Percentiles rank a stretch among this genome's conserved stretches.
phyloP scores from a whole-genome alignment of 1,140 invertebrate genomes.

The Brachionus paranguensis region DNA sequence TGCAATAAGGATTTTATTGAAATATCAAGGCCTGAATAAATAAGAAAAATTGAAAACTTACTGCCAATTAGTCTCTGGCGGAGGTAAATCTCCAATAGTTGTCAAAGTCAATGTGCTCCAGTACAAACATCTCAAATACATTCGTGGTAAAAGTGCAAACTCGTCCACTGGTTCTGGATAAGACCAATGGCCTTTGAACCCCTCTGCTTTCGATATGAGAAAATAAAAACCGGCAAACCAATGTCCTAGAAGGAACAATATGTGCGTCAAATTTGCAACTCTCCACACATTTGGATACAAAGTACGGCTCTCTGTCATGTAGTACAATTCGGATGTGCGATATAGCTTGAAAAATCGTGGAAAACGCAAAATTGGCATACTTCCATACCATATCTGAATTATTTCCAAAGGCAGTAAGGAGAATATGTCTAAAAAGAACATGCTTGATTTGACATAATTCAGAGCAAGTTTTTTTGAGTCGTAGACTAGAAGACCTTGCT shows the following conservation, averaged over 20 bases:
- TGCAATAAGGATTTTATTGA: constrained; percentile 32
- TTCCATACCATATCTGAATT: constrained; percentile 57
- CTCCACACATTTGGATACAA: constrained; percentile 91
- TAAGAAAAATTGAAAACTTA: constrained; percentile 62
- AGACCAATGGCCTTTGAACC: constrained; percentile 72
- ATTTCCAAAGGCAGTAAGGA: constrained; percentile 78
- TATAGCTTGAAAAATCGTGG: constrained; percentile 68
- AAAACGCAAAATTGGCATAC: constrained; percentile 55
- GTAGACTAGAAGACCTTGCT: constrained; percentile 88
- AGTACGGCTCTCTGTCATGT: constrained; percentile 87
- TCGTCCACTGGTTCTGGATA: constrained; percentile 69
- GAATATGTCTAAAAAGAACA: constrained; percentile 76
- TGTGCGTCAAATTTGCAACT: constrained; percentile 88
- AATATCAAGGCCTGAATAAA: neutral
- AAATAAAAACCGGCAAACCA: constrained; percentile 98
- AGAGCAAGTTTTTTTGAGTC: constrained; percentile 78
- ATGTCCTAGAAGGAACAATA: constrained; percentile 83
- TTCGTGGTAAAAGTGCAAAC: constrained; percentile 76
- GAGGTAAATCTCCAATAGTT: constrained; percentile 82
- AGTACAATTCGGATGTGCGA: constrained; percentile 82
- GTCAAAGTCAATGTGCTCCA: constrained; percentile 95
- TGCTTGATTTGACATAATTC: constrained; percentile 76
- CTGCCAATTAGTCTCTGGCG: constrained; percentile 88
- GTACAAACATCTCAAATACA: constrained; percentile 86
- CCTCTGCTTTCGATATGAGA: constrained; percentile 81